Percentiles rank a stretch among this genome's conserved stretches.
phyloP scores from a whole-genome alignment of 2,888 invertebrate genomes.

The Melieria crassipennis region DNA sequence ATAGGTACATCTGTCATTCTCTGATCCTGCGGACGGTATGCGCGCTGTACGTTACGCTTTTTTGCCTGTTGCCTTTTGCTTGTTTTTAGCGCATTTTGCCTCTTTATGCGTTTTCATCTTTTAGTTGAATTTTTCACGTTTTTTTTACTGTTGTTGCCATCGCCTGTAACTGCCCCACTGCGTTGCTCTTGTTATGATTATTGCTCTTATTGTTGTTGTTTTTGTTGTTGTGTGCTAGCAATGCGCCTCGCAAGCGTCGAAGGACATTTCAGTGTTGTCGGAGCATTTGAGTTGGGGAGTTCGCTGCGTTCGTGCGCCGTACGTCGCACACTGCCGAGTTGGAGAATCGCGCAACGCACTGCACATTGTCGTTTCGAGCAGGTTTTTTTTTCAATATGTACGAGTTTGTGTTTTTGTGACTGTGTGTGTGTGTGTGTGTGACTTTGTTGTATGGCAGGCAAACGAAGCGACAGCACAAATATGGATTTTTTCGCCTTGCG shows the following conservation, averaged over 20 bases:
- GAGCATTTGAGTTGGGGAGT: slow-evolving; percentile 58
- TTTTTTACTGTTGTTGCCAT: slow-evolving; percentile 2
- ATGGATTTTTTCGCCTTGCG: slow-evolving; percentile 3
- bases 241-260: slow-evolving; percentile 21
- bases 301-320: no score
- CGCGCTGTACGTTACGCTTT: no score
- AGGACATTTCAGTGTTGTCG: slow-evolving; percentile 51
- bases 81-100: no score
- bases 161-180: slow-evolving; percentile 18
- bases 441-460: neutral
- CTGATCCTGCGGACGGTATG: no score
- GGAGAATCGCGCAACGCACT: slow-evolving; percentile 15
- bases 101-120: slow-evolving; percentile 9
- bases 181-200: slow-evolving; percentile 8
- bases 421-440: slow-evolving; percentile 8
- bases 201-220: slow-evolving; percentile 2
- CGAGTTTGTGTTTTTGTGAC: slow-evolving; percentile 5
- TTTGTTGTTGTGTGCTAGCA: neutral
- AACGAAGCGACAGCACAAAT: neutral
- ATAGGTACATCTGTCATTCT: no score
- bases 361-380: slow-evolving; percentile 21
- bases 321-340: slow-evolving; percentile 38
- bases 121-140: neutral
- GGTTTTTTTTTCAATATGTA: slow-evolving; percentile 22
- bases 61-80: no score